A percentile compares a stretch with the other conserved stretches of the same genome.
Conservation (phyloP, 2,888 invertebrate genomes). For the Trichacis sp. region DNA sequence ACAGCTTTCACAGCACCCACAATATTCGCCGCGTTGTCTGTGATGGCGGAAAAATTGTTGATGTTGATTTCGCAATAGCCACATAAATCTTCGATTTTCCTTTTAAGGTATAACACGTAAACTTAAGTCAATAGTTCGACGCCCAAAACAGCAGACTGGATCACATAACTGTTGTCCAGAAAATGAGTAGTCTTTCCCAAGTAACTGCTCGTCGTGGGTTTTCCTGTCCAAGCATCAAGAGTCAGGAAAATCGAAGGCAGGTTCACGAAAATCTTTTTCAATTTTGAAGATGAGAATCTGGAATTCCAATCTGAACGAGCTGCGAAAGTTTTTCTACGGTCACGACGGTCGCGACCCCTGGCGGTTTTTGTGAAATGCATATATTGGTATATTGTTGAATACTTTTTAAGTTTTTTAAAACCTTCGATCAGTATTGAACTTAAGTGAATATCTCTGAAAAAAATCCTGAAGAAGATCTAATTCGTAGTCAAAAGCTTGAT, state of each 20-base stretch:
- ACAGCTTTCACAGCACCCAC: not conserved
- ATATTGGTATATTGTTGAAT: no score
- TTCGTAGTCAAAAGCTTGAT: no score
- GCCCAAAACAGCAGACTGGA: constrained; percentile 81
- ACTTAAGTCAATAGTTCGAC: constrained; percentile 77
- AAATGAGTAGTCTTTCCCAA: constrained; percentile 20
- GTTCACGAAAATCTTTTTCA: not conserved
- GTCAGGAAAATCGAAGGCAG: not conserved
- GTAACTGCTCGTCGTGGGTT: constrained; percentile 6
- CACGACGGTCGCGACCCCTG: no score
- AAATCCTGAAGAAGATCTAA: no score
- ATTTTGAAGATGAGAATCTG: no score
- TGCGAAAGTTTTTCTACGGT: constrained; percentile 8
- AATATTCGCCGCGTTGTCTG: constrained; percentile 30
- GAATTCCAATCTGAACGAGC: not conserved
- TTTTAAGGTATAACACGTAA: constrained; percentile 35
- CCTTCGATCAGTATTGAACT: no score
- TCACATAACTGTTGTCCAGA: constrained; percentile 10
- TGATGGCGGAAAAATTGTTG: constrained; percentile 30
- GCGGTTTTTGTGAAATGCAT: no score
- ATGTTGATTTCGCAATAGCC: constrained; percentile 24
- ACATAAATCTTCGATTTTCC: constrained; percentile 16
- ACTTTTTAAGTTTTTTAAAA: no score
- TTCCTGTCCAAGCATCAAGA: constrained; percentile 15
- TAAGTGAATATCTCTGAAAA: no score